Percentiles rank a stretch among this genome's conserved stretches.
Conservation (phyloP, 2,888 invertebrate genomes). For the Branchinecta sandiegonensis region DNA sequence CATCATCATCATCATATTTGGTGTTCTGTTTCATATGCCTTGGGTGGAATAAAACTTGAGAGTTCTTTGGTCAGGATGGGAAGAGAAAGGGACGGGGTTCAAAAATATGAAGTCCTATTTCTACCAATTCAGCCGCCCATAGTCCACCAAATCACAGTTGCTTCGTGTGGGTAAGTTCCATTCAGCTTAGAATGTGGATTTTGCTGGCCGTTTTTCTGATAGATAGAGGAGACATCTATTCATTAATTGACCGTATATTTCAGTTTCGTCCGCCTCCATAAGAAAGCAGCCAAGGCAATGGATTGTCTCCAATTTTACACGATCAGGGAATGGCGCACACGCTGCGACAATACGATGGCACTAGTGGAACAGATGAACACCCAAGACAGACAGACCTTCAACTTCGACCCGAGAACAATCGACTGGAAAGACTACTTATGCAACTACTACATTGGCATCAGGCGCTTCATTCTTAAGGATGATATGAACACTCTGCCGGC, state of each 20-base stretch:
- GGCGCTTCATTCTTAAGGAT: conserved; percentile 68
- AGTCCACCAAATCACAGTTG: too few relatives aligned
- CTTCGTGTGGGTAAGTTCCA: too few relatives aligned
- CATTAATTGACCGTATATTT: background rate
- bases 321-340: conserved; percentile 18
- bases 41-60: too few relatives aligned
- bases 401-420: conserved; percentile 53
- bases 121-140: too few relatives aligned
- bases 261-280: conserved; percentile 14
- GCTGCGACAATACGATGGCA: conserved; percentile 20
- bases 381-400: conserved; percentile 48
- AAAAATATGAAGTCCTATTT: too few relatives aligned
- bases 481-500: conserved; percentile 61
- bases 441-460: conserved; percentile 61
- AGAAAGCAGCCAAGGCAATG: conserved; percentile 17
- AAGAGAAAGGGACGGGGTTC: too few relatives aligned
- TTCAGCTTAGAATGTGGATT: too few relatives aligned
- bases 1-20: too few relatives aligned
- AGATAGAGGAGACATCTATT: too few relatives aligned
- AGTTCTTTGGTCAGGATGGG: too few relatives aligned
- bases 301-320: conserved; percentile 20
- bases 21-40: too few relatives aligned
- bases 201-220: too few relatives aligned
- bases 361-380: conserved; percentile 41
- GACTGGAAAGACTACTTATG: conserved; percentile 70